Base-by-base conservation (phyloP, 2,888 invertebrate species). In the Caenorhabditis macrosperma region DNA sequence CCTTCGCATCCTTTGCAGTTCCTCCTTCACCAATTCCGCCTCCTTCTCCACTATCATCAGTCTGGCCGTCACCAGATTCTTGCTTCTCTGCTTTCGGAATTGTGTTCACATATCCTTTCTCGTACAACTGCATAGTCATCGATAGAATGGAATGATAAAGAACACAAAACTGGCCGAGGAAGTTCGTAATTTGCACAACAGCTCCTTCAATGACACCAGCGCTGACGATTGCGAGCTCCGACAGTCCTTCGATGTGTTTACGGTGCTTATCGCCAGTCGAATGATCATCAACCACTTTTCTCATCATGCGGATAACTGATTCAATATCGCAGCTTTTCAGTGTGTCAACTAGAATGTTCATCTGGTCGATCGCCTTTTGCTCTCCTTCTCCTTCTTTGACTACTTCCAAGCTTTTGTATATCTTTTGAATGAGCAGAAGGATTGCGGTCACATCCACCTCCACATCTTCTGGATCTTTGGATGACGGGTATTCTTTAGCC, bases 81-180 rank as follows among this genome's bases (percentile, higher is more conserved):
- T 94, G 94, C 38, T 87, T 85, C 7, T 87, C 88, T 20, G 78
- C 66, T 33, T 86, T 85, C 1, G 90, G 90, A 78, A 90, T 90
- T 0, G 97, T 96, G 57, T 95, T 93, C 90, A 97, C 97, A 91
- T 98, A 98, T 17, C 99, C 98, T 63, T 85, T 82, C 38, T 85
- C 82, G 48, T 81, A 82, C 17, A 85, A 69, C 48, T 85, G 85
- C 28, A 78, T 71, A 1, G 82, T 63, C 61, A 85, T 20, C 0
- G 85, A 82, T 4, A 85, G 60, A 22, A 84, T 66, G 22, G 76
- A 52, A 59, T 78, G 78, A 22, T 84, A 82, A 17, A 67, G 33
- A 10, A 57, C 26, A 30, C 33, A 54, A 35, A 82, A 63, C 3
- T 54, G 15, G 6, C 57, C 71, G 6, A 81, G 61, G 15, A 33